Evolutionary conservation across 1,140 invertebrate species (phyloP).

Genomic region (Papilio dardanus): DNA sequence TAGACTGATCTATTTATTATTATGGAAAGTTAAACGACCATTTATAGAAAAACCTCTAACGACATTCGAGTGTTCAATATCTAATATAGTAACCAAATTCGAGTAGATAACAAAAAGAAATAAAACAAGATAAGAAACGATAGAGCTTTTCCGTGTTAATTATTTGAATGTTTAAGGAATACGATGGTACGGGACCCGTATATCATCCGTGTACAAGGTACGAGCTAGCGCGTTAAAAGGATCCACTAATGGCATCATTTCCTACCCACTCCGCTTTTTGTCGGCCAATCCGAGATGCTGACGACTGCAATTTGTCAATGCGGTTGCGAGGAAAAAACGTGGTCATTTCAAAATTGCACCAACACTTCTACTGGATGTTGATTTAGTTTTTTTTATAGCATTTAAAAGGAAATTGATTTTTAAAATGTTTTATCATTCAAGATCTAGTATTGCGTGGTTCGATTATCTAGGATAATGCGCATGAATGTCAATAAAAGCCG

Average conservation of each 20-base stretch:
- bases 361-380: background rate
- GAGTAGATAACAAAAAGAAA: constrained; percentile 23
- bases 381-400: constrained; percentile 18
- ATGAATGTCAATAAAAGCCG: constrained; percentile 30
- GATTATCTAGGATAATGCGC: constrained; percentile 13
- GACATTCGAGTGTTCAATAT: constrained; percentile 15
- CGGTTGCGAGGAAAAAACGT: constrained; percentile 35
- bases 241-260: constrained; percentile 45
- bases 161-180: constrained; percentile 27
- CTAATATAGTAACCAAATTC: constrained; percentile 5
- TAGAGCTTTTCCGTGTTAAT: constrained; percentile 37
- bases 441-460: background rate
- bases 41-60: constrained; percentile 12
- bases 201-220: constrained; percentile 27
- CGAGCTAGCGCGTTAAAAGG: constrained; percentile 20
- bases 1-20: constrained; percentile 29
- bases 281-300: constrained; percentile 38
- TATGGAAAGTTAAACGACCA: constrained; percentile 20
- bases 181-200: background rate
- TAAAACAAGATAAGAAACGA: constrained; percentile 23
- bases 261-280: constrained; percentile 42
- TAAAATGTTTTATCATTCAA: background rate
- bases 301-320: constrained; percentile 44
- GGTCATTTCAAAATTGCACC: constrained; percentile 19
- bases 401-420: constrained; percentile 16